Percentiles rank a stretch among this genome's conserved stretches.
Evolutionary conservation across 2,888 invertebrate genomes (phyloP).

Genomic region (Anthoptus insignis): DNA sequence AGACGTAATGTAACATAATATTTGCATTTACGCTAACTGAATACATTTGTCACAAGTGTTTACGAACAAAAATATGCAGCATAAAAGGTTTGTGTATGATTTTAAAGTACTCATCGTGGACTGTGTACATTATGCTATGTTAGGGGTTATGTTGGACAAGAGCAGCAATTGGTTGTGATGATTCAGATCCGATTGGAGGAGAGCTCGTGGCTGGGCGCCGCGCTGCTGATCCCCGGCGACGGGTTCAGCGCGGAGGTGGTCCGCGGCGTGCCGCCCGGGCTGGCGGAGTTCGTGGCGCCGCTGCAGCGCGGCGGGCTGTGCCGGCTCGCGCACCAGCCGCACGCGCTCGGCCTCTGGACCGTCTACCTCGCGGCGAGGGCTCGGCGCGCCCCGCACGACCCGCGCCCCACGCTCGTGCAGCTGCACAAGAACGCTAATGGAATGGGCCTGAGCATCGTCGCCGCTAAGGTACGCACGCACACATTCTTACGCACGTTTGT

Average conservation of each 20-base stretch:
- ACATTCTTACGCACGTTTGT: background rate
- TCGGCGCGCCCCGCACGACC: conserved; percentile 88
- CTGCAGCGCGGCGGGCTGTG: conserved; percentile 95
- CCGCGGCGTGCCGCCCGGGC: conserved; percentile 97
- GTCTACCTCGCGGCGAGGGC: conserved; percentile 95
- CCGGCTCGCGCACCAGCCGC: conserved; percentile 96
- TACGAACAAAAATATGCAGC: too few relatives aligned
- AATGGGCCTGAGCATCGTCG: conserved; percentile 99
- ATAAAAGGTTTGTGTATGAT: too few relatives aligned
- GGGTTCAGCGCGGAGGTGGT: conserved; percentile 99
- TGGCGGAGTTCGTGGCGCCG: conserved; percentile 94
- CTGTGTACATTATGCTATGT: too few relatives aligned
- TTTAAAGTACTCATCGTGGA: too few relatives aligned
- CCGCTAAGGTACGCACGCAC: conserved; percentile 95
- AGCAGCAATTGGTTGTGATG: too few relatives aligned
- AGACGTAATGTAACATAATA: too few relatives aligned
- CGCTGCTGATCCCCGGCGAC: conserved; percentile 98
- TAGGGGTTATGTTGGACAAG: too few relatives aligned
- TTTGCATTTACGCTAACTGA: too few relatives aligned
- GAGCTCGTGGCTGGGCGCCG: conserved; percentile 96
- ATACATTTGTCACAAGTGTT: too few relatives aligned
- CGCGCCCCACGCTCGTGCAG: conserved; percentile 94
- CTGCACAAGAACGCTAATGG: conserved; percentile 98
- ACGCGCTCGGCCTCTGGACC: conserved; percentile 97
- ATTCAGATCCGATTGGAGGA: conserved; percentile 94